phyloP scores from a whole-genome alignment of 2,797 vertebrate species.

The Toxotes lorentzi region DNA sequence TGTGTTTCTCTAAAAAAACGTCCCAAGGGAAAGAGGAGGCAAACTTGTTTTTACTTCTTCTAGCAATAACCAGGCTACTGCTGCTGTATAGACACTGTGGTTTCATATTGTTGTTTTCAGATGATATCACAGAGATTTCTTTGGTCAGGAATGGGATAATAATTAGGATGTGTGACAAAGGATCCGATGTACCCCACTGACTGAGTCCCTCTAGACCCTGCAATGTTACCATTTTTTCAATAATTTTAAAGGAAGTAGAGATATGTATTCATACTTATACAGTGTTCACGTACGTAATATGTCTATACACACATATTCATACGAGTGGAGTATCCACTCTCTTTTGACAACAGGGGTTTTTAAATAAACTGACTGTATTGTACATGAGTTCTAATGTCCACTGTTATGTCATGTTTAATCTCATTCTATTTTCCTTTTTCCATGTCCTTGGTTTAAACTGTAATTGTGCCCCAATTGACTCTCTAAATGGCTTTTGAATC shows the following conservation, averaged over 20 bases:
- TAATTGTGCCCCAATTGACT: constrained; percentile 74
- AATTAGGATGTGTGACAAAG: constrained; percentile 43
- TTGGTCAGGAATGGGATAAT: constrained; percentile 14
- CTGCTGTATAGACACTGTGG: constrained; percentile 8
- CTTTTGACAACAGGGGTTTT: constrained; percentile 58
- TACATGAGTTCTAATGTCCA: constrained; percentile 55
- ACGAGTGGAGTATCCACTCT: constrained; percentile 22
- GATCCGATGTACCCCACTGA: neutral
- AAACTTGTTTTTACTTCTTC: constrained; percentile 56
- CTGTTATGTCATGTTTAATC: constrained; percentile 70
- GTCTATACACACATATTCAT: neutral
- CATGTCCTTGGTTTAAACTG: constrained; percentile 68
- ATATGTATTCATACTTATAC: neutral
- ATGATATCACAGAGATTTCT: constrained; percentile 30
- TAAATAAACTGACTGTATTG: constrained; percentile 49
- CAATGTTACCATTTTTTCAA: neutral
- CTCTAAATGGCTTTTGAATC: constrained; percentile 76
- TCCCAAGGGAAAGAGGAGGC: constrained; percentile 51
- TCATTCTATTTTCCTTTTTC: constrained; percentile 64
- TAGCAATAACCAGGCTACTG: constrained; percentile 30
- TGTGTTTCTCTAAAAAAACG: constrained; percentile 50
- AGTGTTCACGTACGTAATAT: neutral
- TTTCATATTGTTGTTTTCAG: constrained; percentile 33
- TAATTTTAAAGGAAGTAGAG: constrained; percentile 7
- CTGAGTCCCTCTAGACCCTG: constrained; percentile 12